Evolutionary conservation across 92 coral and sea anemone genomes (phyloP), one percentile per base, ranked within the genome.

Genomic region (Phenganax subtilis): DNA sequence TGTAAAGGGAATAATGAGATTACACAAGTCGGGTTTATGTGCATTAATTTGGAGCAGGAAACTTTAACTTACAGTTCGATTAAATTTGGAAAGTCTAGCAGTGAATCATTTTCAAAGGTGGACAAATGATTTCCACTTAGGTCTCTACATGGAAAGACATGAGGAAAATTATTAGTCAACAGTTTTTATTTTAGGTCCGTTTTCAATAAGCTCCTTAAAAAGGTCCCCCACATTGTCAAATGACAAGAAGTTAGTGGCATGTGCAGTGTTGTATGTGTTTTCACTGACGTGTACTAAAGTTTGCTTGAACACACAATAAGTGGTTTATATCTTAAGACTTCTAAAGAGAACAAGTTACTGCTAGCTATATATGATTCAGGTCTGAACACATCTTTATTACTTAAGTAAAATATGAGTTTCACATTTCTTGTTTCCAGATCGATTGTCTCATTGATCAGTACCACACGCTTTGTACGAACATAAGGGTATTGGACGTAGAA

Each of bases 61-160:
- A n/a, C 51, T 37, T 3, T 51, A 25, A 63, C 83, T 79, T 79
- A 79, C 83, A 79, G 53, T 79, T 79, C 83, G 17, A 79, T 28
- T 53, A 79, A 79, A 25, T 79, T 63, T 63, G 83, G 55, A 79
- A 63, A 79, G 51, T 79, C 52, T n/a, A 79, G 60, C 37, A 79
- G 51, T 63, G 74, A 25, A 37, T 62, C 57, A 17, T 63, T 52
- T 11, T 79, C 12, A 61, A 79, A 61, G 9, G 62, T 47, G 17
- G 83, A 63, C 55, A 79, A 61, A 3, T 30, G 47, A 52, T 79
- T 79, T 16, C 83, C 83, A 79, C 83, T 79, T 12, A 79, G 69
- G 61, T 79, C 83, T 29, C 83, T 79, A 68, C 3, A 68, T 44
- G 47, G 30, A 29, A 68, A 16, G 47, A 37, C 6, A 64, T n/a